Conservation (phyloP, 2,797 vertebrate genomes). For the Chelidonichthys spinosus region DNA sequence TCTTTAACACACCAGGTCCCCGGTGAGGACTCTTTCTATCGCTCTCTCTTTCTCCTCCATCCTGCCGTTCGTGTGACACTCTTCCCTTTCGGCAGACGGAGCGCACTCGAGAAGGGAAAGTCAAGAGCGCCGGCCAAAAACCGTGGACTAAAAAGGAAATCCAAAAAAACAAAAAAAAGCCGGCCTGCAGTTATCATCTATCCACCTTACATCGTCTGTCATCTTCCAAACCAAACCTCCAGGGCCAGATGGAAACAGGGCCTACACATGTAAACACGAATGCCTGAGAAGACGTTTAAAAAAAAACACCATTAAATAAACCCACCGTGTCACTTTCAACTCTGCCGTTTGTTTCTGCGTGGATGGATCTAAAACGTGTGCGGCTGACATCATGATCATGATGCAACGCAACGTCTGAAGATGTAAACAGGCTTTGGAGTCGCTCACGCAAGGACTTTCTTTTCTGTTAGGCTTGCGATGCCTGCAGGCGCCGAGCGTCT, state of each 20-base stretch:
- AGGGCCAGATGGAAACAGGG: slow-evolving; percentile 19
- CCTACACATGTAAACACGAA: slow-evolving; percentile 37
- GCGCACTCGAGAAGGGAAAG: slow-evolving; percentile 28
- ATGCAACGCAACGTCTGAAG: slow-evolving; percentile 68
- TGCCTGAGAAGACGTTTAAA: slow-evolving; percentile 35
- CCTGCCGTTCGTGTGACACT: slow-evolving; percentile 17
- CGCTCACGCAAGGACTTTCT: slow-evolving; percentile 38
- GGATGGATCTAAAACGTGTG: slow-evolving; percentile 53
- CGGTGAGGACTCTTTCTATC: slow-evolving; percentile 20
- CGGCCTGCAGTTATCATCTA: slow-evolving; percentile 58
- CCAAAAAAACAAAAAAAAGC: slow-evolving; percentile 46
- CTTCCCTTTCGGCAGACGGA: slow-evolving; percentile 28
- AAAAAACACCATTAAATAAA: slow-evolving; percentile 11
- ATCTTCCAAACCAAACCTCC: slow-evolving; percentile 33
- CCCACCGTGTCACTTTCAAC: slow-evolving; percentile 16
- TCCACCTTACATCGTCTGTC: slow-evolving; percentile 56
- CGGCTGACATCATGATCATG: slow-evolving; percentile 65
- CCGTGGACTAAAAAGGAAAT: slow-evolving; percentile 60
- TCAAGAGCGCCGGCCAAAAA: slow-evolving; percentile 31
- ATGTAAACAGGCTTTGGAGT: slow-evolving; percentile 66
- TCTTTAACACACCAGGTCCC: slow-evolving; percentile 55
- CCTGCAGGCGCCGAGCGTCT: slow-evolving; percentile 22
- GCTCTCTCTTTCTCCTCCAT: neutral
- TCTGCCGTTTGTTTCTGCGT: slow-evolving; percentile 15
- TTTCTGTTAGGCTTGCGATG: slow-evolving; percentile 19